Evolutionary conservation across 2,797 vertebrate species (phyloP), one percentile per base, ranked within the genome.

Genomic region (Cygnus olor): DNA sequence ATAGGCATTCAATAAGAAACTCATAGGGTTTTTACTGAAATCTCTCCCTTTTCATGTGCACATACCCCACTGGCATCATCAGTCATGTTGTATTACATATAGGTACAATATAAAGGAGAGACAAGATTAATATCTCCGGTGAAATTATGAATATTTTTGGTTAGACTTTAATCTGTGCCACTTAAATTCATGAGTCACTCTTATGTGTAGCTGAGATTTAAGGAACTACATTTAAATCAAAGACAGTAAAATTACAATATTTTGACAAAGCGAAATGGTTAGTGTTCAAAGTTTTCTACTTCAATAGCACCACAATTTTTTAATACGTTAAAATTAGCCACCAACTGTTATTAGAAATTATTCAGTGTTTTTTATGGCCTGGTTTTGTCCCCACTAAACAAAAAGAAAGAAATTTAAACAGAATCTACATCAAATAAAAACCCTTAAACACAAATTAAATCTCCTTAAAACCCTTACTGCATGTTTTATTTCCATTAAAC

Each of bases 231-330:
- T 89, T 95, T 95, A 79, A 88, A 91, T 85, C 85, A 95, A 90
- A 95, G 63, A 53, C 80, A 89, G 53, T 53, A 68, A 96, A 90
- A 73, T 95, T 97, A 85, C 42, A 96, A 96, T 95, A 96, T 97
- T 97, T 96, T 97, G 97, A 97, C 89, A 97, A 91, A 83, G 44
- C 8, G 63, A 84, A 87, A 78, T 78, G 79, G 66, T 93, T 94
- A 93, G 47, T 32, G 63, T 74, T 94, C 79, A 86, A 96, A 97
- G 81, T 72, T 83, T 91, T 91, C 72, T 61, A 87, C 76, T 95
- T 79, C 92, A 90, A 44, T 92, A 85, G 71, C 49, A 84, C 32
- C 76, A 77, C 25, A 61, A 24, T 82, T 40, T 84, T 95, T 88
- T 89, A 89, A 57, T 81, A 85, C 45, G 70, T 53, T 96, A 93